These are phyloP conservation scores for Temnothorax rugatulus DNA, from an alignment of 2,888 invertebrate species.

Conservation along the genomic window DNA sequence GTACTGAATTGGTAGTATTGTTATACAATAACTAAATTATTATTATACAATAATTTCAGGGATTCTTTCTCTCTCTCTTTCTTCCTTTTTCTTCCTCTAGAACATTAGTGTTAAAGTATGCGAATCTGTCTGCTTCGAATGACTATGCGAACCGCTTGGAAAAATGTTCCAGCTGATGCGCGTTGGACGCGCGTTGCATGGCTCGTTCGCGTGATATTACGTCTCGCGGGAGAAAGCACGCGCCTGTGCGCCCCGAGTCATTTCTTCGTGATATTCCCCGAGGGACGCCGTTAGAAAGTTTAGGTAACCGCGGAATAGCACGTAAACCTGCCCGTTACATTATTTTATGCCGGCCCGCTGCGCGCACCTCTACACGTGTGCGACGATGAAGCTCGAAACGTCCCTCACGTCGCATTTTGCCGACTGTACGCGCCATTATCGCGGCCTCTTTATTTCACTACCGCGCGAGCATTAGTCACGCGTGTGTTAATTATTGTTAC, in stretches of 20 bases:
- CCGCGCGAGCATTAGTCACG: constrained; percentile 26
- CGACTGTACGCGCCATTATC: constrained; percentile 22
- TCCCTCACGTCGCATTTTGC: constrained; percentile 21
- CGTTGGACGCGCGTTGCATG: constrained; percentile 28
- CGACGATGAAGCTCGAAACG: constrained; percentile 9
- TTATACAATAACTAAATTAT: neutral
- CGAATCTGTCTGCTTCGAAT: neutral
- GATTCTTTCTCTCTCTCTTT: neutral
- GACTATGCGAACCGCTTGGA: neutral
- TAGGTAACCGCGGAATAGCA: constrained; percentile 27
- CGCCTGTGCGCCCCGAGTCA: constrained; percentile 23
- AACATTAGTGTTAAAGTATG: neutral
- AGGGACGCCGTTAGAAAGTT: constrained; percentile 55
- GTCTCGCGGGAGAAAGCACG: constrained; percentile 56
- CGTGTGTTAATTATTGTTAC: constrained; percentile 36
- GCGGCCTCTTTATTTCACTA: constrained; percentile 10
- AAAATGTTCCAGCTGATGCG: constrained; percentile 35
- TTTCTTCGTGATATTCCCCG: constrained; percentile 39
- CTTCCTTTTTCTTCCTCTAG: neutral
- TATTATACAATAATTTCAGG: neutral
- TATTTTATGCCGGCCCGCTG: constrained; percentile 10
- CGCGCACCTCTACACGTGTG: neutral
- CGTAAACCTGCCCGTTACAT: constrained; percentile 26
- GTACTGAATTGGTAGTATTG: neutral
- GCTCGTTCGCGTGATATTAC: constrained; percentile 50